Evolutionary conservation across 1,140 invertebrate species (phyloP), one percentile per base, ranked within the genome.

Genomic region (Schlechtendalia chinensis): DNA sequence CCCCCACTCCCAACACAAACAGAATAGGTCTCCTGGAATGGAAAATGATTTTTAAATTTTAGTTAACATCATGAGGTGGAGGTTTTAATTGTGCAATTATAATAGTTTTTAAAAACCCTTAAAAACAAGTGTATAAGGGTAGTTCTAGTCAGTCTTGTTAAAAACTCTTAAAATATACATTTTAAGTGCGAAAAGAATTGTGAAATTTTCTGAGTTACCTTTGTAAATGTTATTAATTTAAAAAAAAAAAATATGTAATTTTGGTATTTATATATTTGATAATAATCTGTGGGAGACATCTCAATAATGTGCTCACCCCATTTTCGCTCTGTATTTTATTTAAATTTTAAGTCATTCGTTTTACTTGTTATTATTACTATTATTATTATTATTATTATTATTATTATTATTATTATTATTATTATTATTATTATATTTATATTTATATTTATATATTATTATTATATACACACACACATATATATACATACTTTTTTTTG

Each of bases 341-440:
- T 61, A 61, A 47, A 79, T 63, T 79, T 79, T 79, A 79, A 79
- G 75, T 29, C 75, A 47, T 16, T 72, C 45, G 61, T 59, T 65
- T 58, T 67, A 50, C 27, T 85, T 85, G 69, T 72, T 72, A 32
- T 71, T 71, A 53, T 71, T 58, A 24, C 47, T 59, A 58, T n/a
- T 77, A 61, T 45, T 5, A 11, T 47, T 77, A 47, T 24, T 45
- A 54, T 56, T 65, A 29, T 65, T 17, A 39, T 17, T 56, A n/a
- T 75, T n/a, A 19, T 16, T 71, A 16, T 19, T 56, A 22, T 74
- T 32, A 29, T 74, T 29, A 32, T 22, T 58, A 29, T 74, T n/a
- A n/a, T n/a, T n/a, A n/a, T n/a, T 77, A 61, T 45, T 5, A 11
- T 47, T 77, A 47, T 24, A 59, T 72, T 56, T 65, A 29, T 65